Evolutionary conservation across 2,113 vertebrate genomes (phyloP).

Genomic region (Okapia johnstoni): DNA sequence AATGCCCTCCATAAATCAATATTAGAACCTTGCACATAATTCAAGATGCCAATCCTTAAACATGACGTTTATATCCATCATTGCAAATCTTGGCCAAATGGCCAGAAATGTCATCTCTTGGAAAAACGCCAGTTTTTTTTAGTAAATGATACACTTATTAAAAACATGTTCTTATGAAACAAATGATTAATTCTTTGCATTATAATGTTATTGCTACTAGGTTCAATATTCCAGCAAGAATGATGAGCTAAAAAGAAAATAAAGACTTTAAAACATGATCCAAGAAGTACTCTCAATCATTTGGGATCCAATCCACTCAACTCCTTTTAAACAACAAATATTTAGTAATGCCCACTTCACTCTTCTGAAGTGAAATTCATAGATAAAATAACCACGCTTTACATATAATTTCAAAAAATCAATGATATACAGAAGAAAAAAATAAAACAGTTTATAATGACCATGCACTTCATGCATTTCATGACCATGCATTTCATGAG

Average conservation of each 20-base stretch:
- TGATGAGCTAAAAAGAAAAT: neutral
- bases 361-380: neutral
- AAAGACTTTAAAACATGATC: neutral
- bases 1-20: neutral
- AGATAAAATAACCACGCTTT: neutral
- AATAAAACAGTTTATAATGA: neutral
- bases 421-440: neutral
- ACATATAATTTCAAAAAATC: neutral
- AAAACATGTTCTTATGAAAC: constrained; percentile 8
- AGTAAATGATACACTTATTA: neutral
- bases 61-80: neutral
- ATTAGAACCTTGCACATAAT: neutral
- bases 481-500: neutral
- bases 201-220: neutral
- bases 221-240: neutral
- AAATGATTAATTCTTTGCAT: neutral
- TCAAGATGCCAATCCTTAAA: neutral
- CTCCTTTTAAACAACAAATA: neutral
- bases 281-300: neutral
- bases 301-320: neutral
- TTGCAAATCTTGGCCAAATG: neutral
- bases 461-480: neutral
- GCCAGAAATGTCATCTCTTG: constrained; percentile 3
- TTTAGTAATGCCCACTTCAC: neutral
- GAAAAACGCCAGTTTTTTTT: neutral